Conservation (phyloP, 2,113 vertebrate species). For the Lasiurus cinereus region DNA sequence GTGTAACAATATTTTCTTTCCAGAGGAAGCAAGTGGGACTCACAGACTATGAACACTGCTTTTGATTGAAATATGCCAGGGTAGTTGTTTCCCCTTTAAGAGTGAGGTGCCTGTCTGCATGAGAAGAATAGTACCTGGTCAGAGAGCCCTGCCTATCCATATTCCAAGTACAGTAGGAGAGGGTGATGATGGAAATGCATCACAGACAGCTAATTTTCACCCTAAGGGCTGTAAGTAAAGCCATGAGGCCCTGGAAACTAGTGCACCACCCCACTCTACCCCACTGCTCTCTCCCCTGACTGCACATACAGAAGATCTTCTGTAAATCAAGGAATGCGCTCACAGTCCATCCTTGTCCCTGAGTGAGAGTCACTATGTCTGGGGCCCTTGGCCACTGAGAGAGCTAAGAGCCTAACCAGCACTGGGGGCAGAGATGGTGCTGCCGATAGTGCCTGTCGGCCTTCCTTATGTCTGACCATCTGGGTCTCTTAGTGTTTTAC, state of each 20-base stretch:
- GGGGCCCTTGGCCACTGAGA: not conserved
- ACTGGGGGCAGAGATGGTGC: fast-evolving
- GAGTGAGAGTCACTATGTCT: not conserved
- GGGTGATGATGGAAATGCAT: not conserved
- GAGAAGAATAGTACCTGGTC: not conserved
- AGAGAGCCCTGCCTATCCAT: not conserved
- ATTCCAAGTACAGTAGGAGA: not conserved
- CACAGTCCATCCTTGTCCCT: not conserved
- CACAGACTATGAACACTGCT: not conserved
- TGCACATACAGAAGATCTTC: not conserved
- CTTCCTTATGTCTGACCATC: not conserved
- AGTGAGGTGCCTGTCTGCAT: not conserved
- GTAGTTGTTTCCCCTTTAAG: not conserved
- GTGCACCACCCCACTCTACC: no score
- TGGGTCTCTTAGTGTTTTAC: not conserved
- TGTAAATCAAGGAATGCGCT: not conserved
- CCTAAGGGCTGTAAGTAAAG: not conserved
- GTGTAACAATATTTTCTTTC: not conserved
- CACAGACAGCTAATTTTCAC: not conserved
- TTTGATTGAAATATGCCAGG: not conserved
- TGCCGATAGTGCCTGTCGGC: not conserved
- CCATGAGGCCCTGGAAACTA: not conserved
- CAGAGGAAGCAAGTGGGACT: not conserved
- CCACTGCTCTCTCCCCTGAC: fast-evolving
- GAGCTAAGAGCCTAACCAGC: not conserved